A percentile compares a stretch with the other conserved stretches of the same genome.
Evolutionary conservation across 2,113 vertebrate genomes (phyloP).

Genomic region (Baryphthengus martii): DNA sequence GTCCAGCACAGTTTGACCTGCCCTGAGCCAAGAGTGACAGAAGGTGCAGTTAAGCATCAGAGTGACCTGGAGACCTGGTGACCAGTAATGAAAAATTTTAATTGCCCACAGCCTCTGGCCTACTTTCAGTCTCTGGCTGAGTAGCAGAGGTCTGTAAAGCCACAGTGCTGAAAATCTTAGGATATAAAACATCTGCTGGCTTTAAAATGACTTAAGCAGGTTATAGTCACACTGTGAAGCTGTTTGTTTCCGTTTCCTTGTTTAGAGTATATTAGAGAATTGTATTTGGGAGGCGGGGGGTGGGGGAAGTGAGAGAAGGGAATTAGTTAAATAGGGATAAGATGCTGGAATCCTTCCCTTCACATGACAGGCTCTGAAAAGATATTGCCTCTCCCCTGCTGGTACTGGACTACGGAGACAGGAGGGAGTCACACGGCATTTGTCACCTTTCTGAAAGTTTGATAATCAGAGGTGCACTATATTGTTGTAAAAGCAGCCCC

Average conservation of each 20-base stretch:
- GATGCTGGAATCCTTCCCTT: background rate
- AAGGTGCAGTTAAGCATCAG: background rate
- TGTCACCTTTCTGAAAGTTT: background rate
- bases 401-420: background rate
- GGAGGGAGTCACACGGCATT: background rate
- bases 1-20: background rate
- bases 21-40: background rate
- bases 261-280: background rate
- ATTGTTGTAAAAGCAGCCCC: background rate
- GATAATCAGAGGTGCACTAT: background rate
- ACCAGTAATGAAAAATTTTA: slow-evolving; percentile 32
- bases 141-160: slow-evolving; percentile 33
- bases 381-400: background rate
- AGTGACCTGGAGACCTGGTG: background rate
- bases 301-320: background rate
- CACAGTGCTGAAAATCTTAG: background rate
- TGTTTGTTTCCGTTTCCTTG: background rate
- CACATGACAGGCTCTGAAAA: background rate
- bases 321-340: background rate
- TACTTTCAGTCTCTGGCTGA: slow-evolving; percentile 9
- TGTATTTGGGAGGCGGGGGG: background rate
- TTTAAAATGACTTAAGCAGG: slow-evolving; percentile 42
- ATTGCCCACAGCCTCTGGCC: background rate
- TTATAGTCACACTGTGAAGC: slow-evolving; percentile 13
- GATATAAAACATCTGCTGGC: slow-evolving; percentile 62